phyloP scores from a whole-genome alignment of 2,888 invertebrate species.

The Ophion slaviceki region DNA sequence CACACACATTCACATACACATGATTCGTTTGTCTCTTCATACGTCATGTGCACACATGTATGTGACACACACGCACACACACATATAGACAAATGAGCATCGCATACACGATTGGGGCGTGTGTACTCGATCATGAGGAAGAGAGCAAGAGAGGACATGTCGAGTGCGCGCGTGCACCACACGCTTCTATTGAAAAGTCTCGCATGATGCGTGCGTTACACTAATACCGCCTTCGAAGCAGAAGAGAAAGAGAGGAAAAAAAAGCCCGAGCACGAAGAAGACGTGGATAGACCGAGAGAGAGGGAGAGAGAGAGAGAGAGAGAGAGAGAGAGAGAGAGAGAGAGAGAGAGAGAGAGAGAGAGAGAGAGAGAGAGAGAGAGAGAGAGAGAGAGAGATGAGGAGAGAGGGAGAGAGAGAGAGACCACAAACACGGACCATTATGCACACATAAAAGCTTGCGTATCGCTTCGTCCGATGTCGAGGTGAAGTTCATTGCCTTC shows the following conservation, averaged over 20 bases:
- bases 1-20: constrained; percentile 22
- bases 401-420: constrained; percentile 72
- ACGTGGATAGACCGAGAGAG: constrained; percentile 15
- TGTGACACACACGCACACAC: neutral
- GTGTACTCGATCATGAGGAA: constrained; percentile 54
- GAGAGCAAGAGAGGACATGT: constrained; percentile 48
- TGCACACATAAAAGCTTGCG: constrained; percentile 78
- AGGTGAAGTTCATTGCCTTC: constrained; percentile 84
- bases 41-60: neutral
- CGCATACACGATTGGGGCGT: constrained; percentile 56
- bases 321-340: constrained; percentile 67
- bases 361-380: constrained; percentile 66
- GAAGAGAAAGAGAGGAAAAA: neutral
- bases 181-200: constrained; percentile 65
- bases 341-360: neutral
- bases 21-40: constrained; percentile 39
- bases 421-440: constrained; percentile 81
- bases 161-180: constrained; percentile 55
- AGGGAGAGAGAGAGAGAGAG: constrained; percentile 65
- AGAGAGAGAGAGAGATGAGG: neutral
- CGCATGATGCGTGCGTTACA: constrained; percentile 68
- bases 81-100: constrained; percentile 29
- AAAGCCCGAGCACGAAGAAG: neutral
- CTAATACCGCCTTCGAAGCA: constrained; percentile 49
- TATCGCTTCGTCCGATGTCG: constrained; percentile 75